Evolutionary conservation across 1,140 invertebrate species (phyloP), one percentile per base, ranked within the genome.

Genomic region (Caenorhabditis tropicalis): DNA sequence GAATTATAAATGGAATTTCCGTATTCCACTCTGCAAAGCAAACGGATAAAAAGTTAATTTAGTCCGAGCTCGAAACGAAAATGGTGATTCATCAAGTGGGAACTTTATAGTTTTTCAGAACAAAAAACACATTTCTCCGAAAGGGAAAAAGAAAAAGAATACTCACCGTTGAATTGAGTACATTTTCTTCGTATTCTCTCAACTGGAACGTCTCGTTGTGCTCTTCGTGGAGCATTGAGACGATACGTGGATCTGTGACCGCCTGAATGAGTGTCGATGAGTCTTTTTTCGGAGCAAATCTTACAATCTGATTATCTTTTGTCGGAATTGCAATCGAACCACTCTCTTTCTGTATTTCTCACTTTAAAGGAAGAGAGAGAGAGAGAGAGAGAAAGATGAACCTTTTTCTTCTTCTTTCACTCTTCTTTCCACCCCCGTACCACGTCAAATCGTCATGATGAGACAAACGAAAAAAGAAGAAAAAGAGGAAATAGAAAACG

Each of bases 171-270:
- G 65, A 74, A 43, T 74, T 74, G 36, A 74, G 65, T 43, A 74
- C 65, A 74, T 74, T 36, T 21, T 43, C 65, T 43, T 15, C 36
- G 65, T 43, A n/a, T 21, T 31, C 65, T 24, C 0, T 36, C 36
- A 74, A 43, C 65, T 74, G 65, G 27, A 24, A 43, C 65, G 65
- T n/a, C 36, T 58, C 53, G 12, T 43, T 43, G 53, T n/a, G 36
- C 65, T 74, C 65, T 9, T n/a, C n/a, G n/a, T 74, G 65, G 29
- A 74, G 65, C 65, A 74, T 74, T 19, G 65, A 74, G 65, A 74
- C 36, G 24, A 74, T 74, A n/a, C 43, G 65, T 7, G 65, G 65
- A 74, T 74, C 65, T 16, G 65, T 74, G 65, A 74, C 36, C 65
- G 65, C 65, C 65, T 74, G 65, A 65, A 65, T n/a, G 16, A 16